These are phyloP conservation scores for Enteromius paludinosus DNA, from an alignment of 2,797 vertebrate species.

Conservation along the genomic window DNA sequence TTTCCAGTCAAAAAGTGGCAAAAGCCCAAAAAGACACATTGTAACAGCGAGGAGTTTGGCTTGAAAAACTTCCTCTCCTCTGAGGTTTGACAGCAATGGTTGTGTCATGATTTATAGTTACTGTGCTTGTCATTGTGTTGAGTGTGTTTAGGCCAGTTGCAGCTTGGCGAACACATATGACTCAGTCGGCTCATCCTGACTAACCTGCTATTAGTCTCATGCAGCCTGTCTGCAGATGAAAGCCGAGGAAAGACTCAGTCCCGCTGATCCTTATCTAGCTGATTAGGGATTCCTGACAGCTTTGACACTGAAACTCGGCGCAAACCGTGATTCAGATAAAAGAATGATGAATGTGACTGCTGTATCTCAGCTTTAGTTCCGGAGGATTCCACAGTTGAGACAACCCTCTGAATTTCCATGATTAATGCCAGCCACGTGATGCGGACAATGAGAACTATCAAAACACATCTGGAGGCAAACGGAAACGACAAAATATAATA, in stretches of 20 bases:
- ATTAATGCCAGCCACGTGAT: conserved; percentile 35
- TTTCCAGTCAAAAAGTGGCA: neutral
- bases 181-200: conserved; percentile 72
- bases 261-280: conserved; percentile 72
- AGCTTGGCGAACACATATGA: conserved; percentile 67
- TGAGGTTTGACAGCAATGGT: conserved; percentile 24
- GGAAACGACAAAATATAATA: conserved; percentile 73
- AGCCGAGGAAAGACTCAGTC: conserved; percentile 61
- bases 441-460: conserved; percentile 57
- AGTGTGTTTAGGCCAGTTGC: conserved; percentile 63
- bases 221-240: conserved; percentile 71
- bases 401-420: conserved; percentile 36
- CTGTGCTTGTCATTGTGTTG: conserved; percentile 38
- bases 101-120: conserved; percentile 55
- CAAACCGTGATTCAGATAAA: conserved; percentile 52
- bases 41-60: neutral
- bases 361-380: conserved; percentile 41
- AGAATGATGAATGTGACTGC: conserved; percentile 55
- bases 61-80: conserved; percentile 26
- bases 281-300: conserved; percentile 74
- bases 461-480: conserved; percentile 70
- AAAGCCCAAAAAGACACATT: neutral
- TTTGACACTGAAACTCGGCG: conserved; percentile 59
- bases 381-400: conserved; percentile 24
- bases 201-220: conserved; percentile 76